Percentiles rank a stretch among this genome's conserved stretches.
phyloP scores from a whole-genome alignment of 1,140 invertebrate genomes.

The Aplysia californica region DNA sequence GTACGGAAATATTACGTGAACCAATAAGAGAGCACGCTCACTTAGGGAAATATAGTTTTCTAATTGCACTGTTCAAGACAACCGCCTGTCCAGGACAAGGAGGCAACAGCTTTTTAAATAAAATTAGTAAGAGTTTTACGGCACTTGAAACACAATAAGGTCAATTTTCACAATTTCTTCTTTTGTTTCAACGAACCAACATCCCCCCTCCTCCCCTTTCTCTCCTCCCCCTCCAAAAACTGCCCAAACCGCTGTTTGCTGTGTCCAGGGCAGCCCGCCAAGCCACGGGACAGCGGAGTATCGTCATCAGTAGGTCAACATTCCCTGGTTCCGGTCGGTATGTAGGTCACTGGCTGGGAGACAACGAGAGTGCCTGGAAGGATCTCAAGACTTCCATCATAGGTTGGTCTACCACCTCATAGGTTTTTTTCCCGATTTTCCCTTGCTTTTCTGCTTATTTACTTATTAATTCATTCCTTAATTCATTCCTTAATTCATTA shows the following conservation, averaged over 20 bases:
- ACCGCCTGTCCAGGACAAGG: too few species aligned
- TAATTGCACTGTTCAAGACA: too few species aligned
- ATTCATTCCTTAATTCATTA: neutral
- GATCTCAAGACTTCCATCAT: slow-evolving; percentile 53
- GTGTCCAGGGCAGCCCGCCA: slow-evolving; percentile 46
- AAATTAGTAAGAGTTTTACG: too few species aligned
- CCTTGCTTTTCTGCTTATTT: neutral
- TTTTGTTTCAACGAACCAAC: too few species aligned
- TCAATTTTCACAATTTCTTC: too few species aligned
- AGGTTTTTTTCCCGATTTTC: neutral
- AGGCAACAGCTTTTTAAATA: too few species aligned
- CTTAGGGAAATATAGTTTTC: too few species aligned
- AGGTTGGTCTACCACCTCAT: slow-evolving; percentile 36
- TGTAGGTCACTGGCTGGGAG: slow-evolving; percentile 90
- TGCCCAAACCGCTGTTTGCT: too few species aligned
- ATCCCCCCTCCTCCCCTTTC: too few species aligned
- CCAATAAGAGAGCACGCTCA: too few species aligned
- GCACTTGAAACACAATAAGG: too few species aligned
- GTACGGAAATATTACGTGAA: too few species aligned
- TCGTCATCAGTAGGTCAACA: slow-evolving; percentile 86
- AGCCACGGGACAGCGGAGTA: slow-evolving; percentile 73
- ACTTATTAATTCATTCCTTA: neutral
- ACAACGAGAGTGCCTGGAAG: slow-evolving; percentile 55
- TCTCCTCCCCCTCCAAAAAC: neutral
- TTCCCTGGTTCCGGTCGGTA: slow-evolving; percentile 84